Evolutionary conservation across 1,140 invertebrate species (phyloP), one percentile per base, ranked within the genome.

Genomic region (Homalodisca vitripennis): DNA sequence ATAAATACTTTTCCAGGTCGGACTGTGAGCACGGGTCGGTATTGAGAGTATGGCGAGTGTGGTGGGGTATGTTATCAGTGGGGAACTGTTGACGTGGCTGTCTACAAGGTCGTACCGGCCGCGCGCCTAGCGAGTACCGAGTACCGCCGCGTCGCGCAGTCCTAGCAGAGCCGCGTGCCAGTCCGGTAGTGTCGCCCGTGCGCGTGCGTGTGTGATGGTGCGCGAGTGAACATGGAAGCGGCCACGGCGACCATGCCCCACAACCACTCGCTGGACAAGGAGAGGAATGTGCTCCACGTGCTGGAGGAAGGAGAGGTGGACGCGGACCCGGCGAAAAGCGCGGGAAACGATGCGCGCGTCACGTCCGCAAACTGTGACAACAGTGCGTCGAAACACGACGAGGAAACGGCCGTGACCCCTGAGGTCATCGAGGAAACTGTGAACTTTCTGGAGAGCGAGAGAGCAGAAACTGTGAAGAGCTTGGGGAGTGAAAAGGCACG

Each of bases 161-260:
- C n/a, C n/a, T 41, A 13, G 55, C 55, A 27, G 22, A 60, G 55
- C 29, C 22, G 12, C 13, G 22, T 10, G 55, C 13, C 55, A 60
- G 55, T 24, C 22, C 55, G 55, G 10, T 10, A 13, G 55, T 27
- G 55, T 60, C 12, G 48, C 20, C 22, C 29, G 55, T 60, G 55
- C 12, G 14, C 12, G 55, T 60, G 55, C 55, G 55, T 26, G 55
- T 60, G 55, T n/a, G 55, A 17, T 41, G 34, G 17, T 41, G 34
- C 17, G 34, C 55, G 55, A 3, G 55, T 29, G 55, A 26, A 2
- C 3, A 29, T 60, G 55, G 26, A 26, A 29, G n/a, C 26, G 26
- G 26, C 34, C 6, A 41, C 22, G 10, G 55, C 27, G 24, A 29
- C 55, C 22, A 60, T 60, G 55, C 55, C 55, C 55, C 55, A 60